Evolutionary conservation across 2,113 vertebrate species (phyloP), one percentile per base, ranked within the genome.

Genomic region (Pachycephala philippinensis): DNA sequence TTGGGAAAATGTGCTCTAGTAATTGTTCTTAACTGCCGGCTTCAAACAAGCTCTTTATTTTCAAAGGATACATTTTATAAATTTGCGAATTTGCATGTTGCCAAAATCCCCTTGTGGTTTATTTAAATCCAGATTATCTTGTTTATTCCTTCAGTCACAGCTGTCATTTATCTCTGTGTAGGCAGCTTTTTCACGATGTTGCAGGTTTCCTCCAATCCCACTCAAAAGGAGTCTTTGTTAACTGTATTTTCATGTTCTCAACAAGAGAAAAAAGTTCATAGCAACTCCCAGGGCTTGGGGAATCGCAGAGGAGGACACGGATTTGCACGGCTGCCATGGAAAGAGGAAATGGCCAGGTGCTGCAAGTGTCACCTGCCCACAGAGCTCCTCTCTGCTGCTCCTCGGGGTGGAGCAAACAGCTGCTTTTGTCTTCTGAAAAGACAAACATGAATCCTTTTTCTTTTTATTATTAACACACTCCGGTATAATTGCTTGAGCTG

Each of bases 121-220:
- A 95, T 96, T 87, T 96, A 98, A 98, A 94, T 97, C 97, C 96
- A 96, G 97, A 98, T 98, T 97, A 98, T 97, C 94, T 96, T 97
- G 97, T 98, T 98, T 98, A 97, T 97, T 98, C 95, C 95, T 95
- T 97, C 95, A 94, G 93, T 97, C 96, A 96, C 97, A 97, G 97
- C 96, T 98, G 98, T 97, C 97, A 56, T 96, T 97, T 96, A 97
- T 96, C 90, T 96, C 23, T 82, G 91, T 77, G 75, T 93, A 82
- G 96, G 96, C 95, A 97, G 97, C 92, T 88, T 85, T n/a, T 89
- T 97, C 95, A 94, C 89, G 59, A 94, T 30, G 91, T 91, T 87
- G 92, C 56, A 47, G 95, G 92, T 89, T 97, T 94, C 94, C 96
- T 79, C 87, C 96, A 94, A 84, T 44, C 27, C 92, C 92, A 56